These are phyloP conservation scores for Yasuhikotakia modesta DNA, from an alignment of 2,797 vertebrate genomes.

Conservation along the genomic window DNA sequence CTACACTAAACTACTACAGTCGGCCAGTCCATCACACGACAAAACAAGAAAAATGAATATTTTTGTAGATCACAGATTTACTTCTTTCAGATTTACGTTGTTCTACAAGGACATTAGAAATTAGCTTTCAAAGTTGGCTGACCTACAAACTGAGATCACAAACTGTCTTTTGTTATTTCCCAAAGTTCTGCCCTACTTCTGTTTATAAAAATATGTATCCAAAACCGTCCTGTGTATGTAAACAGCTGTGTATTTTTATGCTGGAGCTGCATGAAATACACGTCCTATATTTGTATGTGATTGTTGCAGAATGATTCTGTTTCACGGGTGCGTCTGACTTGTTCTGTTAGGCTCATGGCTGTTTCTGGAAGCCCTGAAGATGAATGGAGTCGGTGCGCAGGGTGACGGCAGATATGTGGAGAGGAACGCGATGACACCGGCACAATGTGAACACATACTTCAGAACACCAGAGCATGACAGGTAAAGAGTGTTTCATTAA, in stretches of 20 bases:
- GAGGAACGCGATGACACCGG: conserved; percentile 31
- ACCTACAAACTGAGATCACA: too few relatives aligned
- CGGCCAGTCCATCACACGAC: neutral
- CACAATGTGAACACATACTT: conserved; percentile 20
- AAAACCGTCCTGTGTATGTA: too few relatives aligned
- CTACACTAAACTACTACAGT: neutral
- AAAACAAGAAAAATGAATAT: neutral
- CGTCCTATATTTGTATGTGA: conserved; percentile 18
- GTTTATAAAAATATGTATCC: neutral
- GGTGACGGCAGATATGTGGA: conserved; percentile 42
- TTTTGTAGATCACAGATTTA: neutral
- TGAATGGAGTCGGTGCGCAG: conserved; percentile 33
- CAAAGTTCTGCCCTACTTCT: neutral
- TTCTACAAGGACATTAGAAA: neutral
- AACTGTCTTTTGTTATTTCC: neutral
- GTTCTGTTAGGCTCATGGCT: conserved; percentile 43
- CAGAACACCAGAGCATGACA: conserved; percentile 34
- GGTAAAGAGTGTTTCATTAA: conserved; percentile 39
- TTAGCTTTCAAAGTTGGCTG: neutral
- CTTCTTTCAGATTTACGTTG: neutral
- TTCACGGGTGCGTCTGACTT: conserved; percentile 17
- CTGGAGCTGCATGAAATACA: neutral
- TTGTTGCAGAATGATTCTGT: neutral
- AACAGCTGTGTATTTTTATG: neutral
- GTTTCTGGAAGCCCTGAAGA: conserved; percentile 37